phyloP scores from a whole-genome alignment of 2,113 vertebrate genomes.

The Nothoprocta pentlandii region DNA sequence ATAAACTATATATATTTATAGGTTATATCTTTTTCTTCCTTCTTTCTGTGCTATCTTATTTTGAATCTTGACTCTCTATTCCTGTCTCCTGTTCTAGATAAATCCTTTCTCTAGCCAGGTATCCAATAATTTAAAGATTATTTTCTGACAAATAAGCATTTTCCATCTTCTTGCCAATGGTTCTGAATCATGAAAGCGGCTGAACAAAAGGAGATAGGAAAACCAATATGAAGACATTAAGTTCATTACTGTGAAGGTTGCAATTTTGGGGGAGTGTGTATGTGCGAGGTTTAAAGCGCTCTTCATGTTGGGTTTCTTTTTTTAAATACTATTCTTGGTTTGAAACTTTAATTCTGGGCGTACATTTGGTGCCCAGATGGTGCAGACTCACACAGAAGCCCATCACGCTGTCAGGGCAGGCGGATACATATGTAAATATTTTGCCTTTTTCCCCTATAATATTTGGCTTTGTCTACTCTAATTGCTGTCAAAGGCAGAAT shows the following conservation, averaged over 20 bases:
- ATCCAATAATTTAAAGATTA: conserved; percentile 33
- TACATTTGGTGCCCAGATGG: conserved; percentile 80
- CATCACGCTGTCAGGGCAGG: conserved; percentile 80
- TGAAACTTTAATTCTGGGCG: conserved; percentile 76
- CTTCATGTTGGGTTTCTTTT: background rate
- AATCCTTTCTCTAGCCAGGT: conserved; percentile 4
- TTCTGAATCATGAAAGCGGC: conserved; percentile 12
- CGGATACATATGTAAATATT: conserved; percentile 81
- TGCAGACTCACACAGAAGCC: conserved; percentile 76
- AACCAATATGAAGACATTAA: background rate
- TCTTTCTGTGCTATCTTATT: conserved; percentile 14
- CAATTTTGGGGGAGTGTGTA: background rate
- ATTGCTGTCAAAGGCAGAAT: conserved; percentile 81
- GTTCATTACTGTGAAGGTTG: background rate
- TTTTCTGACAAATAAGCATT: conserved; percentile 45
- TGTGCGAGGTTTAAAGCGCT: background rate
- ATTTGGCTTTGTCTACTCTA: conserved; percentile 79
- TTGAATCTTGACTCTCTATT: background rate
- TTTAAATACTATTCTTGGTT: conserved; percentile 57
- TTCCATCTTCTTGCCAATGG: background rate
- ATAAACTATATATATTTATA: too few species aligned
- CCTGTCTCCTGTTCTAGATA: background rate
- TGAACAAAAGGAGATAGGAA: background rate
- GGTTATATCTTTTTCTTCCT: background rate
- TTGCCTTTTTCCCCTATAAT: conserved; percentile 79